Conservation (phyloP, 2,888 invertebrate species). For the Cactoblastis cactorum region DNA sequence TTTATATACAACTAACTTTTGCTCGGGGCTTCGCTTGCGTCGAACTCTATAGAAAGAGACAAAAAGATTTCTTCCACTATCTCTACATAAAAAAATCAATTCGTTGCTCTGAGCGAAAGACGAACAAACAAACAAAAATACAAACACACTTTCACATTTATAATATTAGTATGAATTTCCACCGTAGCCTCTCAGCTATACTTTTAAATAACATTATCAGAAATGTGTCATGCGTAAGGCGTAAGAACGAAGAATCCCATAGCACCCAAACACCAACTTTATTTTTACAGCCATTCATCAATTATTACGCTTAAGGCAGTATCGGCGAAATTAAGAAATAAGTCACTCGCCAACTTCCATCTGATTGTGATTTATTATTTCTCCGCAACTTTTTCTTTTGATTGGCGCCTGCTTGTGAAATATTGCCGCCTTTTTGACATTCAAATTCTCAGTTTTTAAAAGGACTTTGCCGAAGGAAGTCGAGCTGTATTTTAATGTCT, state of each 20-base stretch:
- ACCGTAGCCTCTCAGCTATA: too few species aligned
- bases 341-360: slow-evolving; percentile 44
- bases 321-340: slow-evolving; percentile 50
- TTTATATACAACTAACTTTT: too few species aligned
- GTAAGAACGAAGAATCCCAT: slow-evolving; percentile 12
- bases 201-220: neutral
- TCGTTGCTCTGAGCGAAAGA: too few species aligned
- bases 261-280: slow-evolving; percentile 9
- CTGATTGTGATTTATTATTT: slow-evolving; percentile 49
- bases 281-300: slow-evolving; percentile 48
- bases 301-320: slow-evolving; percentile 36
- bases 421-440: slow-evolving; percentile 7
- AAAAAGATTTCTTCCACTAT: too few species aligned
- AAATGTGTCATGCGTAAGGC: neutral
- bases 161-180: too few species aligned
- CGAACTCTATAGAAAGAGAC: too few species aligned
- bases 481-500: too few species aligned
- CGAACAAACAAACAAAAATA: too few species aligned
- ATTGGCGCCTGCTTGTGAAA: slow-evolving; percentile 11
- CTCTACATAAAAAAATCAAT: too few species aligned
- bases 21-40: too few species aligned
- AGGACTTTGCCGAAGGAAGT: neutral
- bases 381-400: slow-evolving; percentile 19
- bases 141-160: too few species aligned
- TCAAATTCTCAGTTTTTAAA: slow-evolving; percentile 9